Percentiles rank a stretch among this genome's conserved stretches.
phyloP scores from a whole-genome alignment of 1,140 invertebrate genomes.

The Gyrodactylus bullatarudis region DNA sequence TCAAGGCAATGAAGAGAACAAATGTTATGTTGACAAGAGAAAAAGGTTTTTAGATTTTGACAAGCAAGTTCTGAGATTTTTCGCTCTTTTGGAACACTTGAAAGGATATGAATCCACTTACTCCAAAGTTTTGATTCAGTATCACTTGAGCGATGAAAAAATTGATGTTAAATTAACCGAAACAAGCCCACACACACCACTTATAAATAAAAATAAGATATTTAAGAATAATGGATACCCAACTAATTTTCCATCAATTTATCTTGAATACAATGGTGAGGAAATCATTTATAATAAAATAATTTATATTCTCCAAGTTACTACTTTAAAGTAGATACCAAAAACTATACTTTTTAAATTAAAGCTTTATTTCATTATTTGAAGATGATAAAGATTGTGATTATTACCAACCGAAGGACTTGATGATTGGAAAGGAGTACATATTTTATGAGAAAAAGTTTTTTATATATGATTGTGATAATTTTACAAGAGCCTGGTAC shows the following conservation, averaged over 20 bases:
- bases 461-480: background rate
- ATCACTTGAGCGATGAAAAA: background rate
- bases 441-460: background rate
- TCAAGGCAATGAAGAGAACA: background rate
- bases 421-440: background rate
- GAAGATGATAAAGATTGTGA: background rate
- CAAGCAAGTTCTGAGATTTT: background rate
- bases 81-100: background rate
- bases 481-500: background rate
- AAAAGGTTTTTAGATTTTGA: background rate
- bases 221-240: background rate
- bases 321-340: no score
- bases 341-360: no score
- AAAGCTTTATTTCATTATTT: no score
- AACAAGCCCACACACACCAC: background rate
- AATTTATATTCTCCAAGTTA: no score
- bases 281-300: background rate
- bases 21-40: background rate
- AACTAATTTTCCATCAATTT: background rate
- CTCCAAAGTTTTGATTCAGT: background rate
- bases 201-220: background rate
- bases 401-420: background rate
- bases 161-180: background rate
- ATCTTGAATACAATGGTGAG: background rate
- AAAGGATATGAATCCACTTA: background rate